Evolutionary conservation across 2,888 invertebrate species (phyloP).

Genomic region (Drosophila suboccidentalis): DNA sequence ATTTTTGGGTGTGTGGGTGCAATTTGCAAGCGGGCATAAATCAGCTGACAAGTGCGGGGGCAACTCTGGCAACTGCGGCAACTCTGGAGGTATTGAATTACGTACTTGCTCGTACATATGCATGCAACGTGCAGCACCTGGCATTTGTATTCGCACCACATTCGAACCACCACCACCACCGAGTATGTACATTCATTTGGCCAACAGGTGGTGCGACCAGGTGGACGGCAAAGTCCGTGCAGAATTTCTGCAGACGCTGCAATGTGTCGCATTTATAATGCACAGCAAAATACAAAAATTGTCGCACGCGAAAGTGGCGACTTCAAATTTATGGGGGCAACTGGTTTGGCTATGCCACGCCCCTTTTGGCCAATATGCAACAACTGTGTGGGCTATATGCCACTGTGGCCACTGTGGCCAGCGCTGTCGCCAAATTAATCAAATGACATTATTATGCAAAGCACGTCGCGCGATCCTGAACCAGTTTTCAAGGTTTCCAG

Average conservation of each 20-base stretch:
- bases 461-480: conserved; percentile 58
- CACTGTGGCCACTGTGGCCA: conserved; percentile 29
- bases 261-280: conserved; percentile 73
- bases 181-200: neutral
- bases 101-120: conserved; percentile 40
- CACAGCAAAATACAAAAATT: conserved; percentile 36
- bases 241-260: conserved; percentile 75
- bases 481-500: conserved; percentile 76
- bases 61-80: conserved; percentile 48
- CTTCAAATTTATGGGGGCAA: conserved; percentile 62
- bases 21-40: conserved; percentile 76
- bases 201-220: conserved; percentile 45
- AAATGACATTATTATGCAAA: conserved; percentile 79
- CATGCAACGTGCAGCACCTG: conserved; percentile 53
- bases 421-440: conserved; percentile 73
- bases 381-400: conserved; percentile 38
- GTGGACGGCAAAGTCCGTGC: conserved; percentile 19
- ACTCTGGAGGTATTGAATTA: conserved; percentile 65
- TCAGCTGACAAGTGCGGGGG: conserved; percentile 78
- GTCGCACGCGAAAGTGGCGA: conserved; percentile 75
- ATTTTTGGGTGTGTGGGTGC: conserved; percentile 61
- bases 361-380: conserved; percentile 26
- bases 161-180: conserved; percentile 11
- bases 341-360: conserved; percentile 66
- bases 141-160: conserved; percentile 44